phyloP scores from a whole-genome alignment of 2,113 vertebrate species.

The Callionymus lyra region DNA sequence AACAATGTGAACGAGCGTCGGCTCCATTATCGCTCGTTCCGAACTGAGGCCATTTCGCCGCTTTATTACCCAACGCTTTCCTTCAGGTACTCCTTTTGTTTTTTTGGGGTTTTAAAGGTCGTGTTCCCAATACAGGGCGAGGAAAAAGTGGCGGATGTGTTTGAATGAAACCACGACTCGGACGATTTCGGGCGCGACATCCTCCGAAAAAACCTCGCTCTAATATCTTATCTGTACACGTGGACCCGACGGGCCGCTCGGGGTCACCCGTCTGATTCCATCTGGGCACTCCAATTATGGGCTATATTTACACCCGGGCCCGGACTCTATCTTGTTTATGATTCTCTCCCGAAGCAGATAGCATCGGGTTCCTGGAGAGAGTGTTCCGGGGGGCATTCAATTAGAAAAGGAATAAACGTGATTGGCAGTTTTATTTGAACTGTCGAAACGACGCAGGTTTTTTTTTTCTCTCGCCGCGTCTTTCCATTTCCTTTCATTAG shows the following conservation, averaged over 20 bases:
- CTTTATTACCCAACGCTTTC: slow-evolving; percentile 26
- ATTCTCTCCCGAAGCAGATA: too few relatives aligned
- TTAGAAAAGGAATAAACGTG: too few relatives aligned
- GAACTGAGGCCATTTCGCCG: slow-evolving; percentile 26
- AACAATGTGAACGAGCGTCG: too few relatives aligned
- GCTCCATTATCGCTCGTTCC: slow-evolving; percentile 22
- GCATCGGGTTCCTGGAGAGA: too few relatives aligned
- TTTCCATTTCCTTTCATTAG: too few relatives aligned
- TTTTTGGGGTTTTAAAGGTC: slow-evolving; percentile 60
- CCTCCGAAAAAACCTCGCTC: slow-evolving; percentile 8
- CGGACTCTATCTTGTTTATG: too few relatives aligned
- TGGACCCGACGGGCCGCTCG: background rate
- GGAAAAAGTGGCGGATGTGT: slow-evolving; percentile 42
- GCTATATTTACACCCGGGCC: background rate
- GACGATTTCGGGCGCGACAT: slow-evolving; percentile 35
- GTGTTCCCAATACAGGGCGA: slow-evolving; percentile 38
- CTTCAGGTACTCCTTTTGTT: slow-evolving; percentile 54
- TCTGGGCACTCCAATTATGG: slow-evolving; percentile 3
- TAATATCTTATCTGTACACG: slow-evolving; percentile 10
- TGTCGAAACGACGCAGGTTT: too few relatives aligned
- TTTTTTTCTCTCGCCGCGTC: too few relatives aligned
- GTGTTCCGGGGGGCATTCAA: too few relatives aligned
- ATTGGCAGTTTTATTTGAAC: too few relatives aligned
- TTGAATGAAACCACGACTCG: slow-evolving; percentile 27
- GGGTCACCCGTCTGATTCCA: slow-evolving; percentile 2